Base-by-base conservation (phyloP, 2,113 vertebrate species). In the Siphamia tubifer region DNA sequence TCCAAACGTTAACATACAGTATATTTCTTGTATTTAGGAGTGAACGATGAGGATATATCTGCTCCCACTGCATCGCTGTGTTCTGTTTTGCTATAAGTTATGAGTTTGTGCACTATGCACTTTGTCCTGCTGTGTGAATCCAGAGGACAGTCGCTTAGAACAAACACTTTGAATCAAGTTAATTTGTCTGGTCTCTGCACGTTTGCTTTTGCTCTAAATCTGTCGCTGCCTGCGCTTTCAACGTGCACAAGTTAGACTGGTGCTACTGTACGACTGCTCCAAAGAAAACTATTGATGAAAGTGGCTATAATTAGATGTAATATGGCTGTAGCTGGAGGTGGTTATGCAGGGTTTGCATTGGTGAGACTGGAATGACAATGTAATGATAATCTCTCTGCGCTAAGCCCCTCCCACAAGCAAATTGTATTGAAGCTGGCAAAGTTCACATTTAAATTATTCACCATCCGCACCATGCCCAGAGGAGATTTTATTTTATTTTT, bases 391-490 rank as follows among this genome's bases (percentile, higher is more conserved):
- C 17, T n/a, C n/a, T n/a, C 34, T 43, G 25, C 42, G 16, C 19
- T 19, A 7, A 20, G 53, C 45, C 52, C 47, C 47, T 49, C 39
- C 21, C 39, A 23, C 54, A 31, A 45, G 57, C 6, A 56, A 16
- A 45, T n/a, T 19, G 24, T 4, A 28, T 31, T 32, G 42, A 72
- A 27, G 44, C 42, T 71, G 64, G 24, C 44, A 49, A 62, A 24
- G 39, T 72, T 72, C 27, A 30, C 39, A 47, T 76, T 58, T 81
- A 16, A 77, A 74, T 75, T 47, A 81, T 81, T 81, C 36, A 79
- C 19, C 52, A 12, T 13, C 6, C 32, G 47, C 16, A n/a, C 55
- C 16, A 2, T 67, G n/a, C 24, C 45, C 19, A 44, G 35, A 54
- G 35, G 35, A 36, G 38, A 3, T 25, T 8, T 54, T 23, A 28